phyloP scores from a whole-genome alignment of 2,113 vertebrate species.

The Xiphorhynchus elegans region DNA sequence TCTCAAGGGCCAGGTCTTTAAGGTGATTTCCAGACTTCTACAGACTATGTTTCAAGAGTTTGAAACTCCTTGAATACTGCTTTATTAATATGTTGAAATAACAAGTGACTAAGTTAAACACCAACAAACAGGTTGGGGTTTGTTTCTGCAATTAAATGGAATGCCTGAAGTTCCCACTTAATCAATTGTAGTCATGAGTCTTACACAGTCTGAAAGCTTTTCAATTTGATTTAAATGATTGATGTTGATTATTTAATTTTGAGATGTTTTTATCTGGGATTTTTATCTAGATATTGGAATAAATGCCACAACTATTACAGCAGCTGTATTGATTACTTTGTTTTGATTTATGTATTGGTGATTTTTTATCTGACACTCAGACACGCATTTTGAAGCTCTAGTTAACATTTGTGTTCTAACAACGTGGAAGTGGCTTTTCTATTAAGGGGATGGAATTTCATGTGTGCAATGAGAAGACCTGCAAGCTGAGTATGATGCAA shows the following conservation, averaged over 20 bases:
- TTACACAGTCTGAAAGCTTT: constrained; percentile 69
- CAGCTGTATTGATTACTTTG: constrained; percentile 63
- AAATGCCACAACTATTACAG: constrained; percentile 48
- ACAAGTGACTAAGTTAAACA: constrained; percentile 33
- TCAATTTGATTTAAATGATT: constrained; percentile 67
- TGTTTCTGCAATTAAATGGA: constrained; percentile 48
- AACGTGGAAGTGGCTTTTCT: constrained; percentile 61
- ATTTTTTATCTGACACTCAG: constrained; percentile 42
- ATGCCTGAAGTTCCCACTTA: constrained; percentile 49
- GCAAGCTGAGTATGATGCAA: not conserved
- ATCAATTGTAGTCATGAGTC: constrained; percentile 57
- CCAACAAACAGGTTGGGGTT: constrained; percentile 14
- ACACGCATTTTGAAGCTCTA: constrained; percentile 57
- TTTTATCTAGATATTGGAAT: constrained; percentile 42
- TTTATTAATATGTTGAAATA: constrained; percentile 57
- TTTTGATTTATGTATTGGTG: constrained; percentile 54
- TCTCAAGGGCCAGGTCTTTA: not conserved
- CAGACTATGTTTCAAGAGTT: not conserved
- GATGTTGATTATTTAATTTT: constrained; percentile 62
- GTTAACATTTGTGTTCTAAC: constrained; percentile 65
- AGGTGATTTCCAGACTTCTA: constrained; percentile 26
- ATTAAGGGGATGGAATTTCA: constrained; percentile 54
- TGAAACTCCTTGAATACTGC: constrained; percentile 8
- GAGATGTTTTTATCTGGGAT: constrained; percentile 45
- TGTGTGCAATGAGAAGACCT: not conserved